These are phyloP conservation scores for Oryzaephilus surinamensis DNA, from an alignment of 1,140 invertebrate species.

Conservation along the genomic window DNA sequence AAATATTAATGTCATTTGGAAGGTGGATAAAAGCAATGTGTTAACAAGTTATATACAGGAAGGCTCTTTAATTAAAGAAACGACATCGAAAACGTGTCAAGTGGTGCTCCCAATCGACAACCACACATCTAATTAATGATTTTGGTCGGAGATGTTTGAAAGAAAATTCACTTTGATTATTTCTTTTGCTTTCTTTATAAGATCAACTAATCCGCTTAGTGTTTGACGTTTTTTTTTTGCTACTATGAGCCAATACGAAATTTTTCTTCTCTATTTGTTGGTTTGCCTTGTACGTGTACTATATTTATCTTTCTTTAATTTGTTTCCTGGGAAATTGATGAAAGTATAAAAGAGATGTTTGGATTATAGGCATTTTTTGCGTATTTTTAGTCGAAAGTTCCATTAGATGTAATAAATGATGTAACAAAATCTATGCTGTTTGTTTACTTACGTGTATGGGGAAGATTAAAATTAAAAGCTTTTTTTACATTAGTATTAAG, in stretches of 20 bases:
- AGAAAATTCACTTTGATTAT: constrained; percentile 9
- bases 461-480: neutral
- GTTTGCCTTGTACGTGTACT: constrained; percentile 9
- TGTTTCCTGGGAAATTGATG: constrained; percentile 6
- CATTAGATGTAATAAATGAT: constrained; percentile 24
- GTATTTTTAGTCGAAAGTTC: no score
- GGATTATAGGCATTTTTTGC: constrained; percentile 9
- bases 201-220: constrained; percentile 12
- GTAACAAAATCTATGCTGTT: constrained; percentile 18
- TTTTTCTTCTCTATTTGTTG: no score
- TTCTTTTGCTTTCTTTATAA: constrained; percentile 11
- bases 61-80: constrained; percentile 12
- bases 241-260: no score
- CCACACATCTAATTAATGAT: constrained; percentile 13
- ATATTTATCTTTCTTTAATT: constrained; percentile 9
- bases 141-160: no score
- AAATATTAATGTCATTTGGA: no score
- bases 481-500: constrained; percentile 12
- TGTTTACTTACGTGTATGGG: constrained; percentile 10
- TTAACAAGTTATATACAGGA: constrained; percentile 5
- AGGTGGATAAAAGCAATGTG: constrained; percentile 8
- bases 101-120: constrained; percentile 9
- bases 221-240: no score
- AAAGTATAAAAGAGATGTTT: constrained; percentile 9
- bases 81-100: constrained; percentile 9